Evolutionary conservation across 2,888 invertebrate genomes (phyloP), one percentile per base, ranked within the genome.

Genomic region (Liposcelis brunnea): DNA sequence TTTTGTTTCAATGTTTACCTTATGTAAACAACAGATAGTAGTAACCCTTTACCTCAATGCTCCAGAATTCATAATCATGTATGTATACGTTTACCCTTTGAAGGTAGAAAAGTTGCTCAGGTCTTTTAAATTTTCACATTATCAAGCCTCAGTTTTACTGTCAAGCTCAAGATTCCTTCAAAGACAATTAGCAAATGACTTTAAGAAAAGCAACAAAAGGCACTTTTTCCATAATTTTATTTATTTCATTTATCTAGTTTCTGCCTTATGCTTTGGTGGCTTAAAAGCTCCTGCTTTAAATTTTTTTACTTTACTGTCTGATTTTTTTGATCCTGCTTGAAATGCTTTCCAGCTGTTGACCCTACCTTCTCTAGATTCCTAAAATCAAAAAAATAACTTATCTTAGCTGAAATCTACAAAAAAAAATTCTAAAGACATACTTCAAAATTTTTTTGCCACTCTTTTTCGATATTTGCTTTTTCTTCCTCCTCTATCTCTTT

Each of bases 381-480:
- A 64, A 3, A 47, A 44, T 26, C 18, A 40, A 36, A 40, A 7
- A 15, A 2, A 35, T 35, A 31, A 44, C 6, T 37, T 19, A 33
- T n/a, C 19, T 12, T 42, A 45, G 11, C 7, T 31, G 10, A 37
- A 33, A 36, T 6, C 18, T 33, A 44, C 40, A 49, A 45, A 36
- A 16, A 16, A n/a, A 16, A 32, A 14, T 14, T 5, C 31, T 42
- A 31, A 31, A 45, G 8, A 26, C 54, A 55, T 60, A 83, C 85
- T 71, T 98, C 98, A 67, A 94, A 98, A 67, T 97, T 98, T 61
- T 94, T 91, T 52, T 94, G 89, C 91, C 94, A 98, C 61, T 97
- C 95, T 55, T 89, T 85, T 58, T 95, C 90, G 42, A 84, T 67
- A 49, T 89, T 83, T 48, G 80, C 74, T 55, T 83, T 82, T 56